Base-by-base conservation (phyloP, 2,113 vertebrate species). In the Esox niger region DNA sequence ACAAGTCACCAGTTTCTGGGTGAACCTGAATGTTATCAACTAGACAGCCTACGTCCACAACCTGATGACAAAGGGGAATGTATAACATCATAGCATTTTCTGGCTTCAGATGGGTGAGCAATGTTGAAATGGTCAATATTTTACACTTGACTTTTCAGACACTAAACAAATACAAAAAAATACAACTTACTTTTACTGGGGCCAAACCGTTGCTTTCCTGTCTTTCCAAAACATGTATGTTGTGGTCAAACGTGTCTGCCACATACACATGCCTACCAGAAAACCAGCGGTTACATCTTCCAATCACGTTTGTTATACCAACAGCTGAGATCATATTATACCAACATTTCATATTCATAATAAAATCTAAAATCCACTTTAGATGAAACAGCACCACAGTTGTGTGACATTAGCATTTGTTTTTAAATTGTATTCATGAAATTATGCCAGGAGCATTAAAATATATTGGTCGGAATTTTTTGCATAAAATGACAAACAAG, bases 11-110 rank as follows among this genome's bases (percentile, higher is more conserved):
- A 0, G 92, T 94, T 38, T 80, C 72, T 26, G 83, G 88, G 35
- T 98, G 94, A 25, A 98, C 74, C 55, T 86, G 93, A 21, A 98
- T 58, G 47, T 98, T 98, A 85, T 98, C 97, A 0, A 86, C 78
- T 2, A 94, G 67, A 0, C 93, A 93, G 30, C 84, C 91, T 68
- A 96, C 69, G 9, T 89, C 81, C 47, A 98, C 78, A 0, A 75
- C 79, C 97, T 99, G 69, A 63, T 3, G 20, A 17, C 27, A 59
- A 35, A 70, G 1, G 65, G 23, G 32, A 57, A 26, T 20, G 6
- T 49, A 5, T 32, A 25, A 11, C 46, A n/a, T 20, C 27, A 31
- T n/a, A 20, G 2, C 21, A 66, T 32, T 3, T 61, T n/a, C 35
- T 21, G 26, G n/a, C 21, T 62, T 38, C 35, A 15, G 35, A 13